A percentile compares a stretch with the other conserved stretches of the same genome.
These are phyloP conservation scores for Salmo trutta DNA, from an alignment of 2,797 vertebrate species.

Conservation along the genomic window DNA sequence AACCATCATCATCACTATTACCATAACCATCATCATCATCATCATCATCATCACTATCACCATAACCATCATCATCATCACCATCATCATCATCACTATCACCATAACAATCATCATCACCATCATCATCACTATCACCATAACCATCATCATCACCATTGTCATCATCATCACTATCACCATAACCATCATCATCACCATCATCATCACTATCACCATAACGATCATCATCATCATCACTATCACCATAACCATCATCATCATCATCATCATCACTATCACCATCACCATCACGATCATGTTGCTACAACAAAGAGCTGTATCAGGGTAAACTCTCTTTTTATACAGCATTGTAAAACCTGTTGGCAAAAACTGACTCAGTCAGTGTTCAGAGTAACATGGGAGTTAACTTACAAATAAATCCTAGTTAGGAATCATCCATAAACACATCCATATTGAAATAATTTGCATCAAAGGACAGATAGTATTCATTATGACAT, in stretches of 20 bases:
- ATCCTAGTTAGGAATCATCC: constrained; percentile 33
- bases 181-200: too few species aligned
- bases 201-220: background rate
- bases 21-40: too few species aligned
- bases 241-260: too few species aligned
- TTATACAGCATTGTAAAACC: constrained; percentile 32
- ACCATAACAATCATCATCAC: too few species aligned
- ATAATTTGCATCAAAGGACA: constrained; percentile 55
- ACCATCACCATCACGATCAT: constrained; percentile 7
- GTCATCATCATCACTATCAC: background rate
- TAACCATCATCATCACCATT: too few species aligned
- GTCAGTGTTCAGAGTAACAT: constrained; percentile 21
- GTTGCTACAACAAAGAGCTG: constrained; percentile 21
- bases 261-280: constrained; percentile 26
- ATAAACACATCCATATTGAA: constrained; percentile 44
- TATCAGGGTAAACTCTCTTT: constrained; percentile 35
- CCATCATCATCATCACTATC: too few species aligned
- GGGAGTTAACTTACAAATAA: constrained; percentile 32
- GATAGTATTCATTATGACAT: constrained; percentile 38
- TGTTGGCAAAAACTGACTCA: background rate
- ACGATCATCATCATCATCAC: constrained; percentile 3
- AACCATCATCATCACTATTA: too few species aligned
- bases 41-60: too few species aligned
- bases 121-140: too few species aligned
- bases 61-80: too few species aligned